Evolutionary conservation across 2,888 invertebrate genomes (phyloP), one percentile per base, ranked within the genome.

Genomic region (Cephus rjabovi): DNA sequence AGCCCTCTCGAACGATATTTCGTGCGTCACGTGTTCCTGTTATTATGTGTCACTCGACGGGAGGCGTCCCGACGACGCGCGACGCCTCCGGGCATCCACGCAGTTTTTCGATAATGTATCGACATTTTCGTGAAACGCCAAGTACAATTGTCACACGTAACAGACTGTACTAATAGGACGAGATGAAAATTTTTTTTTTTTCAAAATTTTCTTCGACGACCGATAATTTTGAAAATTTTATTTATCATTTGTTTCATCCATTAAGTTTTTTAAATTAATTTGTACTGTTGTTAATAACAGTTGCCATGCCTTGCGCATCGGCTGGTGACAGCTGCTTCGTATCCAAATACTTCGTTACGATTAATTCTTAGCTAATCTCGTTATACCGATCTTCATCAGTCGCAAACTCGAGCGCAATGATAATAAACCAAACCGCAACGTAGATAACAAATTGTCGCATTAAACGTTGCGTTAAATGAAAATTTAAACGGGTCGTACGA

Each of bases 371-470:
- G 88, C 94, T 94, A 86, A 95, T 94, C 91, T 94, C 94, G 74
- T 93, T 92, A 90, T 95, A 94, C 81, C 96, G 93, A 91, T 96
- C 95, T 30, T 95, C 95, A 76, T 96, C 96, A 75, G 93, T 93
- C 23, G 95, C 95, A 84, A 95, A 93, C 91, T 96, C 96, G 91
- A 95, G 94, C 86, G 95, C 95, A 87, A 96, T 23, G 93, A 91
- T 95, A 96, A 89, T 96, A 95, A 37, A 95, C 92, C 30, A 95
- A 94, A 37, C 95, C 95, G 86, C 94, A 94, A 95, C 95, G 91
- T 4, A 90, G 84, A 70, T 70, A 70, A 31, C 70, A 70, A 40
- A 40, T 40, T 40, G 40, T 40, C 40, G 40, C 40, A 40, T 40
- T 40, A 40, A 40, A 40, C 40, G 40, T 40, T 23, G 15, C 40